Base-by-base conservation (phyloP, 2,888 invertebrate genomes). In the Stratiomys singularior region DNA sequence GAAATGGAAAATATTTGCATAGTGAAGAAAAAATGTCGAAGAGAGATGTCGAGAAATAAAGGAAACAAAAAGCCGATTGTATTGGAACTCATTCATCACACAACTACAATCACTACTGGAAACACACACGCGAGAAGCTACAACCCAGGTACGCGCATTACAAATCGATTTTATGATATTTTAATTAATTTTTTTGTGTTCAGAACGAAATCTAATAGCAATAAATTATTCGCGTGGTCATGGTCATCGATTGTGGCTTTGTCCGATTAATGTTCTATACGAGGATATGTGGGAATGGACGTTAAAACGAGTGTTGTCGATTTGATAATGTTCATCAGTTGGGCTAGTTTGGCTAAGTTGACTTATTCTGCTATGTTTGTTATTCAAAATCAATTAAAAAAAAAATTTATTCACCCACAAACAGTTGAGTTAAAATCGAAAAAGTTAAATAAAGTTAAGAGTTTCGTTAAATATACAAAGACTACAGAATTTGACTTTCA, bases 81-180 rank as follows among this genome's bases (percentile, higher is more conserved):
- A 37, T 37, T 9, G 5, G 9, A 9, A 37, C 37, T 18, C 52
- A 52, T 52, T 52, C 52, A 18, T 52, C 52, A 52, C 52, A 52
- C 52, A 37, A 37, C 37, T 9, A 5, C 3, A 37, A 37, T 9
- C 9, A 37, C 37, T 18, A 52, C 52, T 15, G 15, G n/a, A n/a
- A 3, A 52, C 15, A 9, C 4, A 52, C 7, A 18, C 52, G 18
- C 52, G 52, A 52, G 15, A 18, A n/a, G 5, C 37, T 37, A 37
- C 9, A 9, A 9, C 3, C 37, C 37, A 18, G 52, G 52, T 52
- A 52, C 15, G 15, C 52, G 18, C 15, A 52, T 52, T 52, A 13
- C 52, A 52, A 52, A 52, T 52, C 52, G 52, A 52, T 52, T 52
- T 52, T 52, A 52, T 52, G 52, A 52, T 52, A 52, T 52, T 52